Evolutionary conservation across 2,888 invertebrate genomes (phyloP).

Genomic region (Sphaerophoria taeniata): DNA sequence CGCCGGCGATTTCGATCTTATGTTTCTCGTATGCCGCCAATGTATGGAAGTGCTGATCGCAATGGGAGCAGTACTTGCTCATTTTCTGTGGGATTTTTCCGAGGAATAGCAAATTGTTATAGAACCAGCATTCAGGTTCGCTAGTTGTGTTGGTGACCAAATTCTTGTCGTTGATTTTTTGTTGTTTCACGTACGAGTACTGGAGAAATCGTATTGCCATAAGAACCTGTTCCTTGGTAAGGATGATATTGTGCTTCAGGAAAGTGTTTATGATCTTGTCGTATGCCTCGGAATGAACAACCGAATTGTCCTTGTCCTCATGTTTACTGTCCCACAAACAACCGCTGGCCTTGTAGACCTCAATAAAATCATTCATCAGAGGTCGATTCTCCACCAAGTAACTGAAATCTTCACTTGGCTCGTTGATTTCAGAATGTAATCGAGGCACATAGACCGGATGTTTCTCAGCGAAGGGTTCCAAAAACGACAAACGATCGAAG

Average conservation of each 20-base stretch:
- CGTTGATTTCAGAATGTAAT: background rate
- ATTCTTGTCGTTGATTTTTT: conserved; percentile 10
- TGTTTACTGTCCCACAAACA: conserved; percentile 52
- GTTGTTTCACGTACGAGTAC: conserved; percentile 29
- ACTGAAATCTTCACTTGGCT: conserved; percentile 26
- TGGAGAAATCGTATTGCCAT: conserved; percentile 51
- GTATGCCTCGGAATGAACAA: conserved; percentile 30
- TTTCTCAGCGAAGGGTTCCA: conserved; percentile 48
- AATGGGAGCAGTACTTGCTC: conserved; percentile 51
- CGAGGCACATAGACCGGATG: background rate
- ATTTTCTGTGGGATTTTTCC: conserved; percentile 16
- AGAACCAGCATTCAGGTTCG: conserved; percentile 44
- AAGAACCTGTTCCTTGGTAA: conserved; percentile 48
- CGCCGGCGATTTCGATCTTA: conserved; percentile 51
- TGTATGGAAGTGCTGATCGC: conserved; percentile 46
- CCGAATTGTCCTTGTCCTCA: background rate
- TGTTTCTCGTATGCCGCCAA: conserved; percentile 50
- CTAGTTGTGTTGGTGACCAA: background rate
- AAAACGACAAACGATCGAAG: conserved; percentile 43
- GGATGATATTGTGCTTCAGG: conserved; percentile 33
- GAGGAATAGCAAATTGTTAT: conserved; percentile 48
- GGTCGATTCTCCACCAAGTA: conserved; percentile 45
- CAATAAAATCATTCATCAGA: conserved; percentile 52
- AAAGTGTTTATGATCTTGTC: conserved; percentile 51
- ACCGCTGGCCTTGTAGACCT: conserved; percentile 26